phyloP scores from a whole-genome alignment of 2,797 vertebrate species.

The Acanthornis magna region DNA sequence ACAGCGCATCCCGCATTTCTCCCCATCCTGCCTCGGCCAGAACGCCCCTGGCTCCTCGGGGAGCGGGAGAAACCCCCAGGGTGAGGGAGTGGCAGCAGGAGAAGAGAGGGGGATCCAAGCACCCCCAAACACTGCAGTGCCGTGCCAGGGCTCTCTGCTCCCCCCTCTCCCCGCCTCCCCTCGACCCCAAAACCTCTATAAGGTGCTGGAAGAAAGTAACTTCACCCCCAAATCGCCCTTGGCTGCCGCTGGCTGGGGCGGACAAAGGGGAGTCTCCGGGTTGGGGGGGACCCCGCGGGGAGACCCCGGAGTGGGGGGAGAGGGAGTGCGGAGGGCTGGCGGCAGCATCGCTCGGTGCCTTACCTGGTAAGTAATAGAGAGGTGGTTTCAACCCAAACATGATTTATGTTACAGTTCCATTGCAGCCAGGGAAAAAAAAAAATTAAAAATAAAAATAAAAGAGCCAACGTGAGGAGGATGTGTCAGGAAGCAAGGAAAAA shows the following conservation, averaged over 20 bases:
- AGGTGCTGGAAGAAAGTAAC: constrained; percentile 11
- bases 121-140: neutral
- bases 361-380: constrained; percentile 97
- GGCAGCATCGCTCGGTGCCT: constrained; percentile 59
- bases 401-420: constrained; percentile 87
- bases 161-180: rapidly evolving
- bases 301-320: neutral
- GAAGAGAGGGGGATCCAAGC: neutral
- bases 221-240: neutral
- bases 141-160: neutral
- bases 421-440: constrained; percentile 71
- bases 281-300: neutral
- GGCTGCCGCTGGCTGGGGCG: neutral
- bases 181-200: neutral
- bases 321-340: neutral
- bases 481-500: constrained; percentile 48
- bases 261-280: constrained; percentile 1
- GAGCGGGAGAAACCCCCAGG: neutral
- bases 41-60: neutral
- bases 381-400: constrained; percentile 99
- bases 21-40: neutral
- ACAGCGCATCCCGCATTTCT: neutral
- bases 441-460: constrained; percentile 22
- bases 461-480: constrained; percentile 29
- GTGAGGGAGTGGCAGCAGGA: neutral